Base-by-base conservation (phyloP, 2,797 vertebrate species). In the Rhinoraja longicauda region DNA sequence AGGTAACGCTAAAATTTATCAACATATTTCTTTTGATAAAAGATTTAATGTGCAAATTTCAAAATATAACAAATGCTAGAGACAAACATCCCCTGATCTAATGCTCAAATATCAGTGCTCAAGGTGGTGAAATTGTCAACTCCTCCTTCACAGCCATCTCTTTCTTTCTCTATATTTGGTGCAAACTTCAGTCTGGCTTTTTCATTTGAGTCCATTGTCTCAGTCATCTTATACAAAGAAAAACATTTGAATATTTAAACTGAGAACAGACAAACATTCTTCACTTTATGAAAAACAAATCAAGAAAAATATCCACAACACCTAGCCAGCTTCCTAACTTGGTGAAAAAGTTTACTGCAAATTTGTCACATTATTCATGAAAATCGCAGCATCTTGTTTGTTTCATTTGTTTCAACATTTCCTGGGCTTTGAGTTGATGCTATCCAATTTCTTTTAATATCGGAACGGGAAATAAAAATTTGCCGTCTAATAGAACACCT, bases 171-270 rank as follows among this genome's bases (percentile, higher is more conserved):
- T 64, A 19, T 67, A 36, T 36, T 84, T 7, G 36, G 84, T 67
- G 84, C 84, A 24, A 2, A 59, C 4, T 17, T 64, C 59, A 62
- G 15, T 64, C 19, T 88, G 59, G 59, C 4, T 0, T 88, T 59
- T 64, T 21, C 59, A 64, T 19, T 32, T 64, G 26, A 32, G 4
- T 86, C 19, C 32, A 67, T 64, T 86, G 53, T 86, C n/a, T 86
- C 82, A n/a, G 82, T 19, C 59, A 36, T 88, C 84, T 88, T 86
- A 7, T 32, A n/a, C 62, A 88, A 88, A 32, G 17, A 24, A 88
- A 88, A 88, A 32, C 15, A 88, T 88, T 64, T 88, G 36, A 67
- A 67, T 64, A 67, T 67, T 67, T 36, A 88, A 88, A 88, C n/a
- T 19, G 88, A 29, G 26, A 86, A 88, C 17, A 67, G 84, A 21